Percentiles rank a stretch among this genome's conserved stretches.
Conservation (phyloP, 1,140 invertebrate genomes). For the Pantala flavescens region DNA sequence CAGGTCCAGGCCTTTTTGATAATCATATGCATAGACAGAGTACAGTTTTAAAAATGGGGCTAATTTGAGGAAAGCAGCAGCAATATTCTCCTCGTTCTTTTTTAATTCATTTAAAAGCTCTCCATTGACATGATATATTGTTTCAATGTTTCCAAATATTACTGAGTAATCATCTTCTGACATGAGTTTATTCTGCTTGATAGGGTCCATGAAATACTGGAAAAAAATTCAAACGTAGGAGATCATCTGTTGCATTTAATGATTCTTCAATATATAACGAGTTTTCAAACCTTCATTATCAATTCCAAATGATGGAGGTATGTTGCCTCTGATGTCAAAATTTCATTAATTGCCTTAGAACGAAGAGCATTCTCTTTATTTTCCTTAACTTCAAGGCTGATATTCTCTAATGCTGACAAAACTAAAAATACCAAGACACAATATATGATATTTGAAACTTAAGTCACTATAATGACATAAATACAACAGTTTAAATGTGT, state of each 20-base stretch:
- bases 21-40: constrained; percentile 65
- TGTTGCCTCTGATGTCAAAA: constrained; percentile 57
- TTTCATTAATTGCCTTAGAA: constrained; percentile 49
- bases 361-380: constrained; percentile 38
- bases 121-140: constrained; percentile 58
- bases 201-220: constrained; percentile 55
- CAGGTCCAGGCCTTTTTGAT: constrained; percentile 45
- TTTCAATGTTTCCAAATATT: constrained; percentile 59
- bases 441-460: too few species aligned
- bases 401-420: constrained; percentile 38
- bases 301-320: constrained; percentile 58
- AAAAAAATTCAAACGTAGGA: constrained; percentile 23
- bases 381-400: constrained; percentile 34
- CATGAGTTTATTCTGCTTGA: constrained; percentile 47
- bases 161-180: constrained; percentile 42
- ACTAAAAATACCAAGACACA: constrained; percentile 31
- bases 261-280: constrained; percentile 12
- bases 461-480: too few species aligned
- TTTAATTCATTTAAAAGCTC: constrained; percentile 53
- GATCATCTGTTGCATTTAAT: constrained; percentile 12
- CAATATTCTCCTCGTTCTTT: constrained; percentile 47
- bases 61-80: constrained; percentile 53
- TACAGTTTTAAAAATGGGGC: constrained; percentile 70
- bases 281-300: constrained; percentile 44
- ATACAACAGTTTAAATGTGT: too few species aligned